These are phyloP conservation scores for Rhyacichthys aspro DNA, from an alignment of 2,797 vertebrate genomes.

Conservation along the genomic window DNA sequence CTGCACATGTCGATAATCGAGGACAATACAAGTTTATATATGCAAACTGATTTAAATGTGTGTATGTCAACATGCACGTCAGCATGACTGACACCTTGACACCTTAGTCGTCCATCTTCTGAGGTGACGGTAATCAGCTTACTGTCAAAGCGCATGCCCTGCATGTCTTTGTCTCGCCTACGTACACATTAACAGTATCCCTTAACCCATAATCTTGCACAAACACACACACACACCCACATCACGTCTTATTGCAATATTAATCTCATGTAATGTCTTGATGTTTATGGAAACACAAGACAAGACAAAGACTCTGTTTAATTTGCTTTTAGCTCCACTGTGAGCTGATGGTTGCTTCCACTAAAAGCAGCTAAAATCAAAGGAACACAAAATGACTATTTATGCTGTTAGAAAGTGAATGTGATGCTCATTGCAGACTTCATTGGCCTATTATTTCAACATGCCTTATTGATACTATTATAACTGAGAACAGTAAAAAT, in stretches of 20 bases:
- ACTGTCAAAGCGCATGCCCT: slow-evolving; percentile 46
- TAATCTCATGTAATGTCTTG: slow-evolving; percentile 5
- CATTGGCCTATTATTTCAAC: no score
- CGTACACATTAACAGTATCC: slow-evolving; percentile 27
- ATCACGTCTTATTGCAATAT: slow-evolving; percentile 13
- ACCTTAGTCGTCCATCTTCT: slow-evolving; percentile 55
- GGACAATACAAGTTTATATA: slow-evolving; percentile 10
- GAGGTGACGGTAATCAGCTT: slow-evolving; percentile 61
- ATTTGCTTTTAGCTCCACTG: no score
- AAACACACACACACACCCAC: slow-evolving; percentile 10
- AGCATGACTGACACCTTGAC: slow-evolving; percentile 54
- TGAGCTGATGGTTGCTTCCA: no score
- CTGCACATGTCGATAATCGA: slow-evolving; percentile 22
- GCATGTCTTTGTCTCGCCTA: slow-evolving; percentile 45
- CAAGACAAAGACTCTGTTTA: no score
- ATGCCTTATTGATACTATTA: no score
- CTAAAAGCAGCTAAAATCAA: no score
- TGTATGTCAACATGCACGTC: slow-evolving; percentile 23
- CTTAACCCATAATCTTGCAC: slow-evolving; percentile 34
- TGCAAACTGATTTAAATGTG: slow-evolving; percentile 20
- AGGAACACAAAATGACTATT: no score
- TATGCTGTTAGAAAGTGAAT: no score
- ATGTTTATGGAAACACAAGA: slow-evolving; percentile 3
- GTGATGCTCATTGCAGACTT: no score
- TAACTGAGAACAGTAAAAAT: no score